A percentile compares a stretch with the other conserved stretches of the same genome.
phyloP scores from a whole-genome alignment of 2,888 invertebrate species.

The Hypselothyrea guttata region DNA sequence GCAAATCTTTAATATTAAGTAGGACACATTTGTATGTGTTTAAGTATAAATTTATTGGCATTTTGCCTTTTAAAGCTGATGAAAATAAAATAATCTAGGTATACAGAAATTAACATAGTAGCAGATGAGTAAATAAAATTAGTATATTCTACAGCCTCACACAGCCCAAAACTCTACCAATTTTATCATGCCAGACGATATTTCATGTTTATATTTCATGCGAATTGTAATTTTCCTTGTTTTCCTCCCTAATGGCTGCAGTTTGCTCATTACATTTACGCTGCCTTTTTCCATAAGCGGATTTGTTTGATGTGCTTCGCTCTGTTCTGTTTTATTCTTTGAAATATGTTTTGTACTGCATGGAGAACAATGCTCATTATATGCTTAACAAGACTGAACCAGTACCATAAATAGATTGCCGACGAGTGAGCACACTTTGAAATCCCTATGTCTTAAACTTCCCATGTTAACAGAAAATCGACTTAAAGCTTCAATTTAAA shows the following conservation, averaged over 20 bases:
- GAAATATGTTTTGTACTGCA: conserved; percentile 29
- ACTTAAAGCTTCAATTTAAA: too few species aligned
- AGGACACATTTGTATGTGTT: conserved; percentile 38
- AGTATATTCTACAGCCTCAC: too few species aligned
- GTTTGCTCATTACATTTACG: conserved; percentile 52
- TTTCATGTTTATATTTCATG: conserved; percentile 12
- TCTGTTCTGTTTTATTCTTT: conserved; percentile 8
- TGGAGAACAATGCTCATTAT: conserved; percentile 58
- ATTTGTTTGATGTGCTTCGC: conserved; percentile 63
- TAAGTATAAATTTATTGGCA: conserved; percentile 34
- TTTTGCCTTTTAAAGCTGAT: conserved; percentile 14
- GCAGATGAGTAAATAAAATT: too few species aligned
- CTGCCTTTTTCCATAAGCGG: conserved; percentile 51
- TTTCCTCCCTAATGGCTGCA: conserved; percentile 44
- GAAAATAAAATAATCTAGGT: not conserved
- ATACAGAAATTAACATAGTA: too few species aligned
- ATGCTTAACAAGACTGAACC: conserved; percentile 18
- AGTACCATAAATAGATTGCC: not conserved
- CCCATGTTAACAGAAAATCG: too few species aligned
- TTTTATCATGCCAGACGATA: too few species aligned
- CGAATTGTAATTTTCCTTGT: conserved; percentile 17
- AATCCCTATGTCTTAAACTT: too few species aligned
- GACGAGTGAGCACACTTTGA: too few species aligned
- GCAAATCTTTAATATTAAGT: conserved; percentile 47
- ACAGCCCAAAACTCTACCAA: too few species aligned